phyloP scores from a whole-genome alignment of 2,113 vertebrate genomes.

The Strix uralensis region DNA sequence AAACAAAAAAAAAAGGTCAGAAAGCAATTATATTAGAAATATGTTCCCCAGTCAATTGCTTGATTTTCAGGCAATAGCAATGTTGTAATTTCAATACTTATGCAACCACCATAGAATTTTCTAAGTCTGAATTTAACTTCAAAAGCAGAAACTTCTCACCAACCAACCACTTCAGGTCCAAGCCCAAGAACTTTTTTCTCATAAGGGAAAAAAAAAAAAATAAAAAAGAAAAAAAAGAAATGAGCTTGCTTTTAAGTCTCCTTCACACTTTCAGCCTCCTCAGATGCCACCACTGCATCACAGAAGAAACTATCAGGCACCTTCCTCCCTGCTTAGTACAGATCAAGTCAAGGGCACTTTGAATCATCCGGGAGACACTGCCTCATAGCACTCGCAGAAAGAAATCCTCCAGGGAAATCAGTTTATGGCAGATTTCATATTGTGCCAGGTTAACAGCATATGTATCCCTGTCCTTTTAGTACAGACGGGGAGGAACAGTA shows the following conservation, averaged over 20 bases:
- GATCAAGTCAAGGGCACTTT: constrained; percentile 30
- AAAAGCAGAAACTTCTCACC: constrained; percentile 19
- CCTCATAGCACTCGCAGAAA: not conserved
- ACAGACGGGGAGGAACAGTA: not conserved
- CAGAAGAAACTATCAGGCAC: not conserved
- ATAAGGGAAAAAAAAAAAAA: not conserved
- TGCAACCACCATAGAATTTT: constrained; percentile 22
- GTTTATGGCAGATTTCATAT: not conserved
- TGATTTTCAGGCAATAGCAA: not conserved
- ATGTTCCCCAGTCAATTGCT: not conserved
- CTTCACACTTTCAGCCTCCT: constrained; percentile 28
- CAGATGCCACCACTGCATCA: constrained; percentile 33
- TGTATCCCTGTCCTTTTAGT: not conserved
- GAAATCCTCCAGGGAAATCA: not conserved
- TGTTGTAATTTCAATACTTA: constrained; percentile 17
- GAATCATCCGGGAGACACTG: not conserved
- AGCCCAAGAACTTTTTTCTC: not conserved
- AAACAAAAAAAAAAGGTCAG: not conserved
- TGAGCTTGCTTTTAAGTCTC: not conserved
- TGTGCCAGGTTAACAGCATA: not conserved
- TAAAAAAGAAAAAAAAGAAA: not conserved
- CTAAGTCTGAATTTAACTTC: constrained; percentile 27
- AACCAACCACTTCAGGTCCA: not conserved
- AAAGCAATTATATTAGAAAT: not conserved
- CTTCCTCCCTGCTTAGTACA: constrained; percentile 27